Evolutionary conservation across 2,888 invertebrate genomes (phyloP).

Genomic region (Drosophila mulleri): DNA sequence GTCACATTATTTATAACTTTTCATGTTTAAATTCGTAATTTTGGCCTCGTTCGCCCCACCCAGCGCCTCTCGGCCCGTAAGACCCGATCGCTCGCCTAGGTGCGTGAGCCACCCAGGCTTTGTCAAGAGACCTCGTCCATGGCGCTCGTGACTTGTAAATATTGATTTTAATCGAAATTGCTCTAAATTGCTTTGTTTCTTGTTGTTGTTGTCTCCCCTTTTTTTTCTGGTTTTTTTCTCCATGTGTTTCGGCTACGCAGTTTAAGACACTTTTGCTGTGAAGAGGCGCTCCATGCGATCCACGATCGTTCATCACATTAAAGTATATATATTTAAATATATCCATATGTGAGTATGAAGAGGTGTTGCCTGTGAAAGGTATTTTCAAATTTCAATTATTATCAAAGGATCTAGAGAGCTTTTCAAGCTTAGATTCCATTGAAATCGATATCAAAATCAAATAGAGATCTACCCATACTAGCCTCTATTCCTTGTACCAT

Average conservation of each 20-base stretch:
- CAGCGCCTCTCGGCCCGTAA: not conserved
- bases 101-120: conserved; percentile 35
- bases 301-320: conserved; percentile 11
- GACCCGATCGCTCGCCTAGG: conserved; percentile 9
- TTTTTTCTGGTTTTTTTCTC: conserved; percentile 16
- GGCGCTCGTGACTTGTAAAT: conserved; percentile 68
- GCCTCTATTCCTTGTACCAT: no score
- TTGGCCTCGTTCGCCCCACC: conserved; percentile 35
- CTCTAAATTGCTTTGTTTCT: conserved; percentile 69
- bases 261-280: conserved; percentile 79
- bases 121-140: conserved; percentile 22
- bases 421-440: not conserved
- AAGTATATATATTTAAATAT: not conserved
- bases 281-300: conserved; percentile 42
- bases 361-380: not conserved
- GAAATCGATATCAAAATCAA: not conserved
- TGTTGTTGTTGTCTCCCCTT: no score
- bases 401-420: not conserved
- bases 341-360: not conserved
- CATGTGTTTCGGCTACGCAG: conserved; percentile 58
- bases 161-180: conserved; percentile 84
- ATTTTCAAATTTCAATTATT: not conserved
- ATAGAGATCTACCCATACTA: not conserved
- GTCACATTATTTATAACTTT: conserved; percentile 76
- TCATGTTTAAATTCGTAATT: conserved; percentile 77